Base-by-base conservation (phyloP, 2,113 vertebrate species). In the Syrrhaptes paradoxus region DNA sequence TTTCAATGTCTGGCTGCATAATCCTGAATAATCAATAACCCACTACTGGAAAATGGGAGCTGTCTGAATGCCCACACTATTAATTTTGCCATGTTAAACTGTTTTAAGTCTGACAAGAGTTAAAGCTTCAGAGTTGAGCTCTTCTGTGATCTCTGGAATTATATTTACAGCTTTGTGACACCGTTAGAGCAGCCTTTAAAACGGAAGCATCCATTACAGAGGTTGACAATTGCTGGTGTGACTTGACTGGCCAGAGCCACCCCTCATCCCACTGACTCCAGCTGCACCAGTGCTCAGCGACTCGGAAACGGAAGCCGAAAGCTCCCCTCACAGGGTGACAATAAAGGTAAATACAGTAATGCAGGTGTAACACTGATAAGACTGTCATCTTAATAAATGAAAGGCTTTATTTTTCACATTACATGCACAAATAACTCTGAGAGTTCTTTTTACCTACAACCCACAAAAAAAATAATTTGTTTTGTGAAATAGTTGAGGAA, bases 21-120 rank as follows among this genome's bases (percentile, higher is more conserved):
- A 91, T 83, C 72, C 78, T 57, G 63, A 83, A 74, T 59, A 93
- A 89, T 59, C 85, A 93, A 45, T 18, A 77, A 73, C 58, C 48
- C 58, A 17, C 65, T 28, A 17, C 32, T 59, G 59, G 71, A 80
- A 94, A 90, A 90, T 4, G 24, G 59, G 85, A 73, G 77, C 71
- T 85, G 59, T 79, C 71, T 89, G 77, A 70, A 87, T 81, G 89
- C 51, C 36, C 63, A n/a, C 2, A 15, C 7, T 21, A 51, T n/a
- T 67, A 10, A 43, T 76, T 82, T 81, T 57, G 75, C n/a, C 58
- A 66, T 17, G 51, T 87, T 76, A 89, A 70, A 80, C 85, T n/a
- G 4, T 29, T 38, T 81, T 34, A 68, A 67, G 13, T 21, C 20
- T 81, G 45, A 3, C n/a, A 68, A 49, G 76, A 89, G 31, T 43